phyloP scores from a whole-genome alignment of 2,888 invertebrate species.

The Plutella xylostella region DNA sequence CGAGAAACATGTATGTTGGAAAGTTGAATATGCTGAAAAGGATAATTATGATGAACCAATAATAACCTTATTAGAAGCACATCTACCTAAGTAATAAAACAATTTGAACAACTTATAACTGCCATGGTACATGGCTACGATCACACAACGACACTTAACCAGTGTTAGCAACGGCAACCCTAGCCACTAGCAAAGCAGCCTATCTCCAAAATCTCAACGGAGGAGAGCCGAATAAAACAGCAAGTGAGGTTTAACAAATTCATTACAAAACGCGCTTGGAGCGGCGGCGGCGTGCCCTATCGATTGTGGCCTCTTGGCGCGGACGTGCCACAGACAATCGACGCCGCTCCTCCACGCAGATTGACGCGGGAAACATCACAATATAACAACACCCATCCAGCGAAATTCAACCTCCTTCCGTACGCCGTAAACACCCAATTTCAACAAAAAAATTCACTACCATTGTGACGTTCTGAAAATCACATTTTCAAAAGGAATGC shows the following conservation, averaged over 20 bases:
- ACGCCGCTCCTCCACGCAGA: constrained; percentile 64
- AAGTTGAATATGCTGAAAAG: too few relatives aligned
- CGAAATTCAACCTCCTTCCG: neutral
- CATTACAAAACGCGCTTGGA: constrained; percentile 67
- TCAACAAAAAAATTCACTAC: neutral
- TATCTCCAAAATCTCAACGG: too few relatives aligned
- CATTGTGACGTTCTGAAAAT: neutral
- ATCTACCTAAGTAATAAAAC: too few relatives aligned
- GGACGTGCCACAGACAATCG: constrained; percentile 68
- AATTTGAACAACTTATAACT: too few relatives aligned
- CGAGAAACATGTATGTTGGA: too few relatives aligned
- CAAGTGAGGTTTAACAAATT: constrained; percentile 47
- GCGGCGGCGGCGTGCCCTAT: constrained; percentile 69
- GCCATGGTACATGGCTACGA: too few relatives aligned
- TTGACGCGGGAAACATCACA: neutral
- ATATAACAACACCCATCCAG: too few relatives aligned
- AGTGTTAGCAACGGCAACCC: too few relatives aligned
- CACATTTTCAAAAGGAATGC: neutral
- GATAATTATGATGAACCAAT: too few relatives aligned
- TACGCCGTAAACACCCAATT: neutral
- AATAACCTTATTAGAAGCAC: too few relatives aligned
- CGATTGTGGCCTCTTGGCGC: constrained; percentile 65
- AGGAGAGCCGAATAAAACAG: neutral
- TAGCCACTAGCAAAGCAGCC: neutral
- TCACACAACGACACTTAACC: too few relatives aligned